These are phyloP conservation scores for Drosophila teissieri DNA, from an alignment of 1,140 invertebrate genomes.

Conservation along the genomic window DNA sequence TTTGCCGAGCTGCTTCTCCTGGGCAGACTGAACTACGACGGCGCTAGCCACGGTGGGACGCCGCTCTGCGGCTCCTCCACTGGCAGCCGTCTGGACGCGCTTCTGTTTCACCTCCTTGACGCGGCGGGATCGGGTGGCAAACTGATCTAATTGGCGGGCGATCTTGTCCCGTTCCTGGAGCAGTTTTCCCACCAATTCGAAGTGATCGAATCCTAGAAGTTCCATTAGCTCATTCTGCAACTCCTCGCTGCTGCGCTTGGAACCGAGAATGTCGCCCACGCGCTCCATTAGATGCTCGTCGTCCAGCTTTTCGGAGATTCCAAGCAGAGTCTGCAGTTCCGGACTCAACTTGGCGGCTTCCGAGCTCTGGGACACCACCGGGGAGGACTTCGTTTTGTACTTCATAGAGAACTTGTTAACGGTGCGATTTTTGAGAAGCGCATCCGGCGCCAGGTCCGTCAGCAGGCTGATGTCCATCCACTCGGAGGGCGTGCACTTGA, in stretches of 20 bases:
- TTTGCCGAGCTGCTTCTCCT: constrained; percentile 93
- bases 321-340: constrained; percentile 82
- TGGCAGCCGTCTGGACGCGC: constrained; percentile 25
- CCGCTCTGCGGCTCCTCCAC: constrained; percentile 34
- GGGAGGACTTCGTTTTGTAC: constrained; percentile 81
- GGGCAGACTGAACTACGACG: constrained; percentile 92
- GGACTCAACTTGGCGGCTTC: constrained; percentile 67
- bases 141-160: constrained; percentile 84
- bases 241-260: constrained; percentile 89
- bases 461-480: constrained; percentile 59
- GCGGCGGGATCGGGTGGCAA: constrained; percentile 72
- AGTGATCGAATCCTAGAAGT: constrained; percentile 92
- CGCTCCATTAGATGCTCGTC: constrained; percentile 87
- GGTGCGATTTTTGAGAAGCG: constrained; percentile 55
- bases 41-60: constrained; percentile 71
- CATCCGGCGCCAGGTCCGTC: constrained; percentile 59
- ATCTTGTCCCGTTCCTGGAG: constrained; percentile 89
- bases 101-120: constrained; percentile 60
- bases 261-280: constrained; percentile 87
- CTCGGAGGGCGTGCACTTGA: constrained; percentile 26
- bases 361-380: constrained; percentile 47
- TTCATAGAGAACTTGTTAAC: constrained; percentile 72
- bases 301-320: constrained; percentile 84
- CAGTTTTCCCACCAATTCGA: constrained; percentile 93
- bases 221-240: constrained; percentile 95